Evolutionary conservation across 1,140 invertebrate genomes (phyloP).

Genomic region (Lucilia sericata): DNA sequence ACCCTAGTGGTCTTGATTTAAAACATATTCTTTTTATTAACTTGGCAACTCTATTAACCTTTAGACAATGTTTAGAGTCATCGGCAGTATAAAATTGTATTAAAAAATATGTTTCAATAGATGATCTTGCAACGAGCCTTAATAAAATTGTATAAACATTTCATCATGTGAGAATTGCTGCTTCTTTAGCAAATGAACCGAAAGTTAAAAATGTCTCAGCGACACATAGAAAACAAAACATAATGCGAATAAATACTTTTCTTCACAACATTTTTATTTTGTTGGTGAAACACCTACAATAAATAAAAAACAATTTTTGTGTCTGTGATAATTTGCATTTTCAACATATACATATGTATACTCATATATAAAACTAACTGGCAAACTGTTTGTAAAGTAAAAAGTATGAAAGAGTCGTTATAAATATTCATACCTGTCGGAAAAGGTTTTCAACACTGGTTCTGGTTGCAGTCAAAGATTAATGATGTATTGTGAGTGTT

Average conservation of each 20-base stretch:
- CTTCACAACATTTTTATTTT: not conserved
- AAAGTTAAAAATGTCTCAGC: not conserved
- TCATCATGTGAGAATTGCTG: not conserved
- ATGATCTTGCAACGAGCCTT: not conserved
- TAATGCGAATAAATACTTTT: not conserved
- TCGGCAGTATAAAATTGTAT: not conserved
- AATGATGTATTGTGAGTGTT: constrained; percentile 16
- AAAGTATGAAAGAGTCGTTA: no score
- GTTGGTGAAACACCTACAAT: not conserved
- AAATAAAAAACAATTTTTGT: not conserved
- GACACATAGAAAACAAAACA: not conserved
- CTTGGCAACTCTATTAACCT: not conserved
- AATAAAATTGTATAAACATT: constrained; percentile 7
- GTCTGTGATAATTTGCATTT: constrained; percentile 11
- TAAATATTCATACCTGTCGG: no score
- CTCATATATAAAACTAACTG: no score
- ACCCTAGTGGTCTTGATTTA: no score
- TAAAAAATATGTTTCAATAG: not conserved
- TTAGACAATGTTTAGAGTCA: not conserved
- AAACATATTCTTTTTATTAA: not conserved
- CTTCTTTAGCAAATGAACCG: not conserved
- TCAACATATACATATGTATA: not conserved
- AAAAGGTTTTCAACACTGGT: not conserved
- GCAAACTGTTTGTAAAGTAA: no score
- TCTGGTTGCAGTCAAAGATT: not conserved